Base-by-base conservation (phyloP, 2,113 vertebrate genomes). In the Anseranas semipalmata region DNA sequence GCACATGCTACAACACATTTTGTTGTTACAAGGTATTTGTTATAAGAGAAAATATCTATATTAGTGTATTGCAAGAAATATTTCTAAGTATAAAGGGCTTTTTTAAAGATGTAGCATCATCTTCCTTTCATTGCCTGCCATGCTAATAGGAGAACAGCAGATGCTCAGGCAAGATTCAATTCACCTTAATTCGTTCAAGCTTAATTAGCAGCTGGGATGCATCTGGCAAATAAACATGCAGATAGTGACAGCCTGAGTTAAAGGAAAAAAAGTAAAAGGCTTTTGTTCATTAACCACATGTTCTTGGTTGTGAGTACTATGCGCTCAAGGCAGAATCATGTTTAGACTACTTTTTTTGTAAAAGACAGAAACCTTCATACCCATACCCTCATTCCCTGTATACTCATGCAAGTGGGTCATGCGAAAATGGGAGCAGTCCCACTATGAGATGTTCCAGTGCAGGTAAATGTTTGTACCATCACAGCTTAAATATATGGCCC, bases 201-300 rank as follows among this genome's bases (percentile, higher is more conserved):
- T 98, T 98, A 98, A 98, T 98, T 98, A 98, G 96, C 97, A 98
- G 97, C 97, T 98, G 97, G 95, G 96, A 97, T 96, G 87, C 95
- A 97, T 93, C 95, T 98, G 97, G 97, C 97, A 97, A 95, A 92
- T 97, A 96, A 95, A 98, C 96, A 95, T 94, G 94, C 92, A 96
- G 93, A 96, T 87, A 94, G 91, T 96, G 96, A 96, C 96, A 96
- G 95, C 67, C 95, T 92, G 73, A 95, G 70, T 96, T 96, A 95
- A 89, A 96, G 86, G 67, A 60, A 80, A 85, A 52, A 93, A 97
- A 94, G 73, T 91, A 92, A 97, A 95, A 60, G 30, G 87, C 90
- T 98, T 96, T 96, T 97, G 93, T 95, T 97, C 96, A 95, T 96
- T 95, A 96, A 80, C 89, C 96, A 96, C 95, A 96, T 97, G 96